Conservation (phyloP, 2,888 invertebrate species). For the Lathronympha strigana region DNA sequence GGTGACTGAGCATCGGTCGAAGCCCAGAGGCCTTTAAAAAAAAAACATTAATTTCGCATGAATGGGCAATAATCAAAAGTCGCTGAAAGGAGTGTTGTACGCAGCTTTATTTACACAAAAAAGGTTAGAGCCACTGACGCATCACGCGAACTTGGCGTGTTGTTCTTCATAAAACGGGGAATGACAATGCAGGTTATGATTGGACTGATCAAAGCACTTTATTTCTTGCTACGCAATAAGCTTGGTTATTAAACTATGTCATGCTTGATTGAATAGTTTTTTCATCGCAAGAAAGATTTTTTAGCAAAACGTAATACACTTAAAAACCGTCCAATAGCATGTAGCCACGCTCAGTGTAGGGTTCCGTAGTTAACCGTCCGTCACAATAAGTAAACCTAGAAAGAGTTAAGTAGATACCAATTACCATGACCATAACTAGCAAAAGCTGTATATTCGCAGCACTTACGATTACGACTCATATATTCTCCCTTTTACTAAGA, state of each 20-base stretch:
- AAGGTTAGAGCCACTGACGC: constrained; percentile 45
- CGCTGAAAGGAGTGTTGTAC: constrained; percentile 44
- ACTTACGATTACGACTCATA: no score
- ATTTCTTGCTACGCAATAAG: background rate
- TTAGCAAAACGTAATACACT: background rate
- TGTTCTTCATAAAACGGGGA: constrained; percentile 6
- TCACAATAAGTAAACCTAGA: no score
- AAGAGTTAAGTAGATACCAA: no score
- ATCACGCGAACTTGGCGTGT: constrained; percentile 34
- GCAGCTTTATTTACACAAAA: constrained; percentile 45
- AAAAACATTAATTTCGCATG: constrained; percentile 57
- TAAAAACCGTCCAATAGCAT: no score
- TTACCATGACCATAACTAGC: no score
- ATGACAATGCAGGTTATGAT: constrained; percentile 16
- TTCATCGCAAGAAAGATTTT: no score
- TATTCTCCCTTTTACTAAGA: no score
- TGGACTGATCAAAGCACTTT: background rate
- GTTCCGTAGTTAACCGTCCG: no score
- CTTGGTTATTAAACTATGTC: background rate
- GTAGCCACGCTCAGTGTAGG: no score
- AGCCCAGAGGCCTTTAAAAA: constrained; percentile 49
- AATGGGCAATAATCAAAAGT: constrained; percentile 57
- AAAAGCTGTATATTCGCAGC: no score
- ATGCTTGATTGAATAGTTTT: background rate
- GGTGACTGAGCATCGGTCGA: constrained; percentile 25